Percentiles rank a stretch among this genome's conserved stretches.
Conservation (phyloP, 2,113 vertebrate genomes). For the Microtus oregoni region DNA sequence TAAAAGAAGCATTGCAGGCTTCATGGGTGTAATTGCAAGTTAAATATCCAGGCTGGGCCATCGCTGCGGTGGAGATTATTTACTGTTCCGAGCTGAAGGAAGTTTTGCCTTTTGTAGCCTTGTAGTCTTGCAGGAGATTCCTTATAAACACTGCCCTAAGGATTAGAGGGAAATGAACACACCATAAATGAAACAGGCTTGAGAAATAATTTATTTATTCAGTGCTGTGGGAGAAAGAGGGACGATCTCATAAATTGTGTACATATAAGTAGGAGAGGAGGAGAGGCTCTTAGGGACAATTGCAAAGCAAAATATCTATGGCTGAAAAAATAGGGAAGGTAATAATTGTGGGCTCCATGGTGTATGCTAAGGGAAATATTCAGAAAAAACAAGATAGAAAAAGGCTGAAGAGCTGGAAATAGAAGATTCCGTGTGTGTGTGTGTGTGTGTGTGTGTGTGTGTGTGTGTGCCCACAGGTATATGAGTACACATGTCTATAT, state of each 20-base stretch:
- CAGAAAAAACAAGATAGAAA: not conserved
- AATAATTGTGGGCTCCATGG: not conserved
- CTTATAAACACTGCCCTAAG: conserved; percentile 7
- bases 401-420: not conserved
- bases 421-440: not conserved
- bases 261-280: not conserved
- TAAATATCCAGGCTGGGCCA: conserved; percentile 64
- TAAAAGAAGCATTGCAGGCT: conserved; percentile 72
- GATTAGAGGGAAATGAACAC: not conserved
- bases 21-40: conserved; percentile 71
- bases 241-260: not conserved
- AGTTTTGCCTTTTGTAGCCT: conserved; percentile 31
- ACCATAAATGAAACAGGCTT: not conserved
- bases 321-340: not conserved
- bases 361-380: not conserved
- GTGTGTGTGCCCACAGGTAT: not conserved
- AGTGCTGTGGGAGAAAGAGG: not conserved
- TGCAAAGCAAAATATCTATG: not conserved
- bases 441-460: not conserved
- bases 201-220: not conserved
- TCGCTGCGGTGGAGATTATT: conserved; percentile 52
- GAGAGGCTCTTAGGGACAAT: not conserved
- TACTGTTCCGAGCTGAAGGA: conserved; percentile 15
- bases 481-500: not conserved
- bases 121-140: not conserved